These are phyloP conservation scores for Thalassophryne amazonica DNA, from an alignment of 2,797 vertebrate species.

Conservation along the genomic window DNA sequence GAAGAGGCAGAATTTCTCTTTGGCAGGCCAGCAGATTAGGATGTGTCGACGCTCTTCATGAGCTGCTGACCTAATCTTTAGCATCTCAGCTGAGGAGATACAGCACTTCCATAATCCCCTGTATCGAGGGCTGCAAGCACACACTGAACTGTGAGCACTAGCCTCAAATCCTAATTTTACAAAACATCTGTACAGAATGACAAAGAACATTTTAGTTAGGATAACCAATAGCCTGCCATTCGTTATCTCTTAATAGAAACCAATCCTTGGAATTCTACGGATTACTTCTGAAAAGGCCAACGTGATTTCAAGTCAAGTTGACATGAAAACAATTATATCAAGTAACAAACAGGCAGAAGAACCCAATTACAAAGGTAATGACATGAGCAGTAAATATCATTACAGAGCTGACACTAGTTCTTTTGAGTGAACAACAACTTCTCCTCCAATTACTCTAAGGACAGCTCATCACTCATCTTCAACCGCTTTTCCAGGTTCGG, in stretches of 20 bases:
- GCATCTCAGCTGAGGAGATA: conserved; percentile 57
- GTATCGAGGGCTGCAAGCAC: conserved; percentile 50
- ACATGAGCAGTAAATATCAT: conserved; percentile 45
- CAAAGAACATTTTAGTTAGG: conserved; percentile 49
- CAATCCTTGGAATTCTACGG: no score
- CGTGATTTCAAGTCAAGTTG: conserved; percentile 19
- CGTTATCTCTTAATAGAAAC: conserved; percentile 50
- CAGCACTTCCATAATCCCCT: conserved; percentile 56
- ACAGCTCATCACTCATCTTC: no score
- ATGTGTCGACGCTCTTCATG: conserved; percentile 20
- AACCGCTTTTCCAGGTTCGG: no score
- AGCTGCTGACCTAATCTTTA: conserved; percentile 61
- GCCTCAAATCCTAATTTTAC: conserved; percentile 31
- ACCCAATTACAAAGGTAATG: conserved; percentile 57
- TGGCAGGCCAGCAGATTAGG: conserved; percentile 39
- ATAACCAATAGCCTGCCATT: conserved; percentile 3
- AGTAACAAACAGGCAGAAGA: conserved; percentile 34
- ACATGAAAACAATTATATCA: conserved; percentile 36
- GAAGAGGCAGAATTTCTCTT: conserved; percentile 21
- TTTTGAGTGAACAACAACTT: conserved; percentile 56
- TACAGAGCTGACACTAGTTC: conserved; percentile 27
- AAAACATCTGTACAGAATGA: conserved; percentile 28
- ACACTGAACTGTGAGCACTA: conserved; percentile 38
- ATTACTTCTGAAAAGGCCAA: conserved; percentile 4
- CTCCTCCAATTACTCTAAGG: conserved; percentile 29